phyloP scores from a whole-genome alignment of 2,113 vertebrate genomes.

The Indicator maculatus region DNA sequence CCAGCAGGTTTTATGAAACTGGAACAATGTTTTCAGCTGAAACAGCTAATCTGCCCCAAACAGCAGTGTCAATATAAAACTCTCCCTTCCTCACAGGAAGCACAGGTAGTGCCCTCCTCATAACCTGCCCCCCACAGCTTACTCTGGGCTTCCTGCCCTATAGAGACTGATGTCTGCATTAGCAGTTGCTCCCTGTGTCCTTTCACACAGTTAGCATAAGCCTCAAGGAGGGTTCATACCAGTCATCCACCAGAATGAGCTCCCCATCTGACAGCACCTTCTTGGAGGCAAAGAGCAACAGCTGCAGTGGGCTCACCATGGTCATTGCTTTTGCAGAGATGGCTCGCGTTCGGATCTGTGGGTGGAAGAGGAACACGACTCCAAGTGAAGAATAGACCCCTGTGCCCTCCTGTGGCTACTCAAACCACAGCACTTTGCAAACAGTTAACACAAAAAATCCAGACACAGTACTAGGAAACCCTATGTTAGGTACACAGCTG shows the following conservation, averaged over 20 bases:
- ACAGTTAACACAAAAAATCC: neutral
- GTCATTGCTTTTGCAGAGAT: constrained; percentile 98
- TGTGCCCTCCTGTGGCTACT: neutral
- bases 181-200: neutral
- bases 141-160: neutral
- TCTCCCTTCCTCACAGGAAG: neutral
- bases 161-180: neutral
- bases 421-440: neutral
- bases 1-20: neutral
- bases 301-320: constrained; percentile 91
- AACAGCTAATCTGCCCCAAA: neutral
- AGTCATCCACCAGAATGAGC: constrained; percentile 88
- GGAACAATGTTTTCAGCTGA: neutral
- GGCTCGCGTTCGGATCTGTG: constrained; percentile 93
- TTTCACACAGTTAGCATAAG: neutral
- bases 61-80: neutral
- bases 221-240: constrained; percentile 75
- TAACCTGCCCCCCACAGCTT: neutral
- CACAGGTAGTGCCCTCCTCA: neutral
- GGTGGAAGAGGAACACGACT: neutral
- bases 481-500: neutral
- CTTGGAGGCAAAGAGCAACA: constrained; percentile 93
- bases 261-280: constrained; percentile 87
- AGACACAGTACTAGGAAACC: neutral
- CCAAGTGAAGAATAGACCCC: neutral